These are phyloP conservation scores for Mesoclemmys tuberculata DNA, from an alignment of 2,113 vertebrate genomes.

Conservation along the genomic window DNA sequence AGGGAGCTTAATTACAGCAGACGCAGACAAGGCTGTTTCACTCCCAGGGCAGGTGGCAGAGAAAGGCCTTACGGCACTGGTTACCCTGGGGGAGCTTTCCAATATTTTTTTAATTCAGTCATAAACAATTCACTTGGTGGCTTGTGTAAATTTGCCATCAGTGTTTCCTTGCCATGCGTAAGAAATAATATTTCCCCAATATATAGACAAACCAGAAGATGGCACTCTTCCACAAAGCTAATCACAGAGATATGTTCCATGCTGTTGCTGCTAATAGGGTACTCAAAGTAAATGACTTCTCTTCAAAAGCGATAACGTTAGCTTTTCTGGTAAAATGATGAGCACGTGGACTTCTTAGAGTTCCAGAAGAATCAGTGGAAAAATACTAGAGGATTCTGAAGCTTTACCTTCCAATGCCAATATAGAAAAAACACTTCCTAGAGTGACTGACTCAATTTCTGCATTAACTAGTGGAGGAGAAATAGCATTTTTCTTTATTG, in stretches of 20 bases:
- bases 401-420: conserved; percentile 13
- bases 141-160: not conserved
- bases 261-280: conserved; percentile 13
- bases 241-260: not conserved
- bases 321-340: conserved; percentile 71
- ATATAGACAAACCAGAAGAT: conserved; percentile 35
- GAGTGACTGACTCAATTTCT: conserved; percentile 28
- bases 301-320: conserved; percentile 59
- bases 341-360: conserved; percentile 54
- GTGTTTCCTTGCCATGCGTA: rapidly evolving
- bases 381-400: conserved; percentile 60
- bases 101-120: not conserved
- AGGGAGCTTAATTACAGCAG: not conserved
- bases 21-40: not conserved
- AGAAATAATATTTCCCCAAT: not conserved
- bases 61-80: not conserved
- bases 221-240: conserved; percentile 61
- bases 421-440: not conserved
- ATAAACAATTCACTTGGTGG: not conserved
- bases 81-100: not conserved
- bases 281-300: conserved; percentile 63
- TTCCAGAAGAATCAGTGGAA: conserved; percentile 66
- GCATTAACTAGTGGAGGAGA: conserved; percentile 41
- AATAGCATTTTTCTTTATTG: conserved; percentile 38
- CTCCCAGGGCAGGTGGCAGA: not conserved